Evolutionary conservation across 1,140 invertebrate genomes (phyloP).

Genomic region (Aphidius gifuensis): DNA sequence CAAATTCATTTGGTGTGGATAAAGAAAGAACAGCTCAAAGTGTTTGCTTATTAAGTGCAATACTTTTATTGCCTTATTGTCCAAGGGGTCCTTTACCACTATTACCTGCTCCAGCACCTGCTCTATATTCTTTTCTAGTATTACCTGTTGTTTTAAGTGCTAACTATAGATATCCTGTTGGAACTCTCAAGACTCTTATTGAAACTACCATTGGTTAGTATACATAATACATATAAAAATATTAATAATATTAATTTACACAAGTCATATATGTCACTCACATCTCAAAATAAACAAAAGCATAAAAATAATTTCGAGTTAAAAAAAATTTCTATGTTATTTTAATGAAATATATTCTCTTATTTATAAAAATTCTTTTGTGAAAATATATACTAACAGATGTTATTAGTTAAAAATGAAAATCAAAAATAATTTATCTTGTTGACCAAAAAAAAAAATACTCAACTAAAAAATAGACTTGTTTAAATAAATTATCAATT

Average conservation of each 20-base stretch:
- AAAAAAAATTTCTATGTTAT: no score
- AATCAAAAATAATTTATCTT: no score
- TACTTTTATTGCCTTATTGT: slow-evolving; percentile 63
- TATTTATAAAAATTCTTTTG: no score
- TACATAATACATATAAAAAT: slow-evolving; percentile 10
- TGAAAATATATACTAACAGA: no score
- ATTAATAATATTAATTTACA: neutral
- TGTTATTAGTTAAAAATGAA: no score
- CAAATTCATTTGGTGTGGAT: slow-evolving; percentile 60
- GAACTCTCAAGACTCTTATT: slow-evolving; percentile 52
- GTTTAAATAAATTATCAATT: no score
- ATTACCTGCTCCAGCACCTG: slow-evolving; percentile 57
- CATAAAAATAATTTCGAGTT: neutral
- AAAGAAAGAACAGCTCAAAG: slow-evolving; percentile 66
- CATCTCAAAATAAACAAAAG: neutral
- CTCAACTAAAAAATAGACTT: no score
- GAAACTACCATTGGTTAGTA: slow-evolving; percentile 49
- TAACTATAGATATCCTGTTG: slow-evolving; percentile 64
- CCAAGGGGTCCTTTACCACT: slow-evolving; percentile 58
- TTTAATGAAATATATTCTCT: no score
- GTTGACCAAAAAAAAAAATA: no score
- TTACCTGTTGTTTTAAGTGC: slow-evolving; percentile 63
- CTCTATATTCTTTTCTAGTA: slow-evolving; percentile 62
- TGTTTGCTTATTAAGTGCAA: slow-evolving; percentile 64
- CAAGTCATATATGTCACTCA: neutral